Percentiles rank a stretch among this genome's conserved stretches.
Conservation (phyloP, 1,140 invertebrate genomes). For the Saccostrea glomerata region DNA sequence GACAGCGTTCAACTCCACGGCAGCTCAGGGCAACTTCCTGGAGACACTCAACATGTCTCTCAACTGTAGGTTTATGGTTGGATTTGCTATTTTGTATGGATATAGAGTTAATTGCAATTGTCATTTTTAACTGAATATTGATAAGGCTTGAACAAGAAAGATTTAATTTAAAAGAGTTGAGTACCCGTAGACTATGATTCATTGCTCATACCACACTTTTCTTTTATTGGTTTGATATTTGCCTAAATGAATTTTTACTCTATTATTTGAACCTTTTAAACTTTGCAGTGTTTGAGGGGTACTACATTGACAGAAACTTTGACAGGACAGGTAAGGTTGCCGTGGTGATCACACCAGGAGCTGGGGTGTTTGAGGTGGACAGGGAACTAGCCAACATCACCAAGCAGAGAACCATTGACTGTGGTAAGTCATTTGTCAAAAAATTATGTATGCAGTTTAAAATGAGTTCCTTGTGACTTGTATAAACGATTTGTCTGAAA, state of each 20-base stretch:
- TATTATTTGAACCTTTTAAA: not conserved
- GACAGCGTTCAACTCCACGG: conserved; percentile 93
- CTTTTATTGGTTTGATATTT: not conserved
- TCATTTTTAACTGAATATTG: too few relatives aligned
- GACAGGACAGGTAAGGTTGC: conserved; percentile 98
- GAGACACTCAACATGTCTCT: conserved; percentile 99
- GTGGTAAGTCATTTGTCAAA: conserved; percentile 83
- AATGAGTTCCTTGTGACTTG: too few relatives aligned
- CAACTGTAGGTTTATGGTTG: conserved; percentile 85
- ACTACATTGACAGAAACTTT: conserved; percentile 98
- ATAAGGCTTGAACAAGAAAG: too few relatives aligned
- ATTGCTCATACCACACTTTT: too few relatives aligned
- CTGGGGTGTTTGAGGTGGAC: conserved; percentile 97
- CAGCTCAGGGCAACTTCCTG: conserved; percentile 97
- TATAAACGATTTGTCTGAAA: too few relatives aligned
- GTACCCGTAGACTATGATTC: too few relatives aligned
- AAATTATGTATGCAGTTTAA: too few relatives aligned
- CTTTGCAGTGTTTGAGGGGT: conserved; percentile 96
- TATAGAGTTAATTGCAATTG: too few relatives aligned
- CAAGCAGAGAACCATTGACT: conserved; percentile 99
- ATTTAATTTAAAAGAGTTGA: too few relatives aligned
- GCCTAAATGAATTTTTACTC: not conserved
- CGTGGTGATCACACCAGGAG: conserved; percentile 98
- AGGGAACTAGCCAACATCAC: conserved; percentile 98
- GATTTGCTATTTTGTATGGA: too few relatives aligned